A percentile compares a stretch with the other conserved stretches of the same genome.
Conservation (phyloP, 2,888 invertebrate species). For the Polymixis lichenea region DNA sequence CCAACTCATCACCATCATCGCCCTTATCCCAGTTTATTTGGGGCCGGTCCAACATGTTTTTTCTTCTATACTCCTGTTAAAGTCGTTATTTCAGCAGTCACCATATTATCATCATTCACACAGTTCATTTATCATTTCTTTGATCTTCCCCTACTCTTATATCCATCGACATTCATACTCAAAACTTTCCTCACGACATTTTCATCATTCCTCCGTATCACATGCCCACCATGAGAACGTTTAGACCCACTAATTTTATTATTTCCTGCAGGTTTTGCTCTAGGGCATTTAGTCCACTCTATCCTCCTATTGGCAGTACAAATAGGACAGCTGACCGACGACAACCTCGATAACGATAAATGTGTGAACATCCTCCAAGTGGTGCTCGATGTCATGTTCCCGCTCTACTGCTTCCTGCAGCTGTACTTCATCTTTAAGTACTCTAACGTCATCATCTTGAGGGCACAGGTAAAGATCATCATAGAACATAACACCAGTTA, state of each 20-base stretch:
- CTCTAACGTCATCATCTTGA: conserved; percentile 92
- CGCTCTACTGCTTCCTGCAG: conserved; percentile 93
- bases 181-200: too few relatives aligned
- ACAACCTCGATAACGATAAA: conserved; percentile 87
- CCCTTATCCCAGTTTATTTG: neutral
- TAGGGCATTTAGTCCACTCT: conserved; percentile 94
- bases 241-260: neutral
- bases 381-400: conserved; percentile 92
- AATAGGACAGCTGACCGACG: conserved; percentile 91
- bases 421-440: conserved; percentile 95
- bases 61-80: neutral
- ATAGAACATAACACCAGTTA: neutral
- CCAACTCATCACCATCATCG: neutral
- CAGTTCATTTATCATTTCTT: neutral
- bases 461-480: conserved; percentile 76
- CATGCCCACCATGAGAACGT: neutral
- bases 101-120: neutral
- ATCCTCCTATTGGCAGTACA: conserved; percentile 93
- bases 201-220: too few relatives aligned
- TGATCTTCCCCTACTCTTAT: too few relatives aligned
- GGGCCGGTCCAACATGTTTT: neutral
- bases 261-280: conserved; percentile 92
- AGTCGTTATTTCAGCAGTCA: neutral
- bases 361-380: conserved; percentile 92
- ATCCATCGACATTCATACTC: too few relatives aligned